Evolutionary conservation across 2,113 vertebrate genomes (phyloP).

Genomic region (Ploceus nigricollis): DNA sequence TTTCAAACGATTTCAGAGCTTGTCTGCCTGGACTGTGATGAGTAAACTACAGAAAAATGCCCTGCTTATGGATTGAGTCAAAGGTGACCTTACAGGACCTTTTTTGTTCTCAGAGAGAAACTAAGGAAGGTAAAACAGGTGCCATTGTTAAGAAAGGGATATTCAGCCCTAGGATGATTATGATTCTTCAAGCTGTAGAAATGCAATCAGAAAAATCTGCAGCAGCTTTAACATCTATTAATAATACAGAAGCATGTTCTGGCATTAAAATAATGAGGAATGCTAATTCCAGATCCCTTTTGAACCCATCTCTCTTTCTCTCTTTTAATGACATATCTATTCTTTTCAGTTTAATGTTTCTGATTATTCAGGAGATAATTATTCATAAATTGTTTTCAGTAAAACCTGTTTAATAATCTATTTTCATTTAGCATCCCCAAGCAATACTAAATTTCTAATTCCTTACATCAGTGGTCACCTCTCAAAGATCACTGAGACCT

Average conservation of each 20-base stretch:
- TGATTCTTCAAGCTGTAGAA: constrained; percentile 32
- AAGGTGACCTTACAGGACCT: constrained; percentile 45
- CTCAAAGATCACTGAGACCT: neutral
- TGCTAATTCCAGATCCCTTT: constrained; percentile 13
- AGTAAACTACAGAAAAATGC: constrained; percentile 21
- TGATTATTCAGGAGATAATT: constrained; percentile 23
- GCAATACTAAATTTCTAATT: constrained; percentile 12
- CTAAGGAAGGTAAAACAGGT: constrained; percentile 60
- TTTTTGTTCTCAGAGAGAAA: constrained; percentile 51
- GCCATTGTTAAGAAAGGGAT: constrained; percentile 26
- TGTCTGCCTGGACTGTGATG: neutral
- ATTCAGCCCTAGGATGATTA: constrained; percentile 8
- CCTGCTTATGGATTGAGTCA: constrained; percentile 6
- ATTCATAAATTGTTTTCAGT: constrained; percentile 7
- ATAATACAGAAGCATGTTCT: constrained; percentile 27
- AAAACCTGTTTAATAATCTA: neutral
- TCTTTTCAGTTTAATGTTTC: constrained; percentile 10
- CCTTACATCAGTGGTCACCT: neutral
- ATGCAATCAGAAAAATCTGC: constrained; percentile 14
- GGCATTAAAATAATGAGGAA: constrained; percentile 50
- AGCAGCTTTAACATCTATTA: constrained; percentile 38
- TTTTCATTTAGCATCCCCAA: neutral
- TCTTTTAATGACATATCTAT: neutral
- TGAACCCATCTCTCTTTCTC: neutral
- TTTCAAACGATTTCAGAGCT: constrained; percentile 38